phyloP scores from a whole-genome alignment of 2,888 invertebrate genomes.

The Tetheella fluctuosa region DNA sequence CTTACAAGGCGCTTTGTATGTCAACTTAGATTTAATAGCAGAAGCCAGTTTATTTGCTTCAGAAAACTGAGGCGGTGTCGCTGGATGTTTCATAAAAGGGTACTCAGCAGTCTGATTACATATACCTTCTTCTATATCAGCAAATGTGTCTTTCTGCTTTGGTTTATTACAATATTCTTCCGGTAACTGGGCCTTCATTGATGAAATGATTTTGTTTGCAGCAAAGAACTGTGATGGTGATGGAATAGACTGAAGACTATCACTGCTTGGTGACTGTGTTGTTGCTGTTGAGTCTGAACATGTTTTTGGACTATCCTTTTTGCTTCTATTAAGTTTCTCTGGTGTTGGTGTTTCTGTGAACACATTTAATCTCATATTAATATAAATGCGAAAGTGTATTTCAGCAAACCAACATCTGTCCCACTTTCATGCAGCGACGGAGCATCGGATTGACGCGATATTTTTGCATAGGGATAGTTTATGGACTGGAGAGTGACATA shows the following conservation, averaged over 20 bases:
- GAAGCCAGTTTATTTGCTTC: constrained; percentile 75
- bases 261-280: constrained; percentile 65
- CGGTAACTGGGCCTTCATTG: constrained; percentile 77
- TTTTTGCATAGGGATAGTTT: too few relatives aligned
- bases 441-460: too few relatives aligned
- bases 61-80: constrained; percentile 77
- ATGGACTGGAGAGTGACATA: too few relatives aligned
- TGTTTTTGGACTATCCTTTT: constrained; percentile 37
- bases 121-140: constrained; percentile 75
- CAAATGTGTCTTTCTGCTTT: constrained; percentile 72
- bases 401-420: too few relatives aligned
- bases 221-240: constrained; percentile 77
- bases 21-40: constrained; percentile 74
- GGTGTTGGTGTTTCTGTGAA: constrained; percentile 37
- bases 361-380: not conserved
- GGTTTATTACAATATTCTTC: constrained; percentile 64
- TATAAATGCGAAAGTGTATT: not conserved
- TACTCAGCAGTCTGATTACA: constrained; percentile 73
- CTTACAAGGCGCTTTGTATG: constrained; percentile 54
- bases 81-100: constrained; percentile 72
- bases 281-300: constrained; percentile 33
- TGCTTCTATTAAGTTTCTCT: constrained; percentile 33
- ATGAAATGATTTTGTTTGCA: constrained; percentile 75
- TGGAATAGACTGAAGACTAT: constrained; percentile 63
- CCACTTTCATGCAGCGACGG: too few relatives aligned